Evolutionary conservation across 2,797 vertebrate species (phyloP), one percentile per base, ranked within the genome.

Genomic region (Sebastes oblongus): DNA sequence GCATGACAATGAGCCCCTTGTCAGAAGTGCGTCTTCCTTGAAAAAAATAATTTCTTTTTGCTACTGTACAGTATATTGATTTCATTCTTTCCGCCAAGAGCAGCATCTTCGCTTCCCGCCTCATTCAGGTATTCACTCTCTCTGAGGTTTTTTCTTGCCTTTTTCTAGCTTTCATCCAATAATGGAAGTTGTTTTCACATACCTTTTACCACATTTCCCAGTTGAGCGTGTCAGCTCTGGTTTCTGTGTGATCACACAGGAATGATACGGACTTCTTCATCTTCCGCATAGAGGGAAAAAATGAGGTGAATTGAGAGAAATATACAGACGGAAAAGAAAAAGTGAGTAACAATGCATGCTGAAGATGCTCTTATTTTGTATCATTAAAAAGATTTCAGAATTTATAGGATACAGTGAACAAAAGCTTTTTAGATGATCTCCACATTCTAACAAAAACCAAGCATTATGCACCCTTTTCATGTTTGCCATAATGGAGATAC

Each of bases 181-280:
- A 80, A 88, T 78, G 68, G 73, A 83, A 74, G 67, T 73, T 65
- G 59, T 78, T 88, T 86, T 85, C 80, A 78, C 36, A 66, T 80
- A 68, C 84, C 72, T 77, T 73, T 86, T 76, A 86, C 62, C 75
- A 78, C 77, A 71, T 87, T 81, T 81, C 85, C 83, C 78, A 84
- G 50, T n/a, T 54, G 50, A 54, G 50, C 4, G 2, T 54, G 50
- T 22, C 50, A 54, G 50, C 50, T 54, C 50, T 54, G 50, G 50
- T 54, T 54, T 54, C 50, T 54, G 50, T 2, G 2, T 54, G 20
- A 54, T 16, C n/a, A 54, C 50, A 54, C 50, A 54, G 2, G n/a
- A 54, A 54, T 54, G 50, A 54, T 22, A 54, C 50, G 18, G 18
- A 50, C 46, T 50, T 50, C 46, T 50, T 50, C 18, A 50, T 20